Base-by-base conservation (phyloP, 2,797 vertebrate species). In the Megalops cyprinoides region DNA sequence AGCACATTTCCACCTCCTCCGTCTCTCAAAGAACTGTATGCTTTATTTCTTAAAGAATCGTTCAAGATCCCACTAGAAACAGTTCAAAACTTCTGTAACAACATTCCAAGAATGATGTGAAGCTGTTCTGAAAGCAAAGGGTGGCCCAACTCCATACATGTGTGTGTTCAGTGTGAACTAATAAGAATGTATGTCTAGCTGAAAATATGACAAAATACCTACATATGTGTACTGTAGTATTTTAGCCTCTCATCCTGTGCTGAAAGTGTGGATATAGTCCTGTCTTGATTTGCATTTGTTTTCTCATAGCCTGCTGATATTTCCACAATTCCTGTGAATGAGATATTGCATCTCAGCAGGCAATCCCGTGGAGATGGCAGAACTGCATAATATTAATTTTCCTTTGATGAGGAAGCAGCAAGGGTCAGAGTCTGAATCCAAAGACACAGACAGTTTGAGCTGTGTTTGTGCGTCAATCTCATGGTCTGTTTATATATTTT, bases 261-360 rank as follows among this genome's bases (percentile, higher is more conserved):
- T 12, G 31, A 8, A 67, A 67, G 31, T 78, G 67, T 6, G 77
- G 49, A 28, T 34, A 3, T 20, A 15, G 7, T 14, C 34, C 34
- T 39, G 37, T 44, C 37, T 71, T 65, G 48, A 65, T 46, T 58
- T 39, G n/a, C 76, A 67, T 73, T 6, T 51, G 84, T 80, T 87
- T 82, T 81, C 82, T 83, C 82, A 87, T 85, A 84, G 87, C 85
- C 84, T 85, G 84, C 85, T 84, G 84, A 60, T 87, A 77, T 85
- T 84, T 82, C 85, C 83, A 85, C 44, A 46, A 73, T 82, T 85
- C 82, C 80, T 53, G 49, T 76, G 81, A 84, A 84, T 82, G 82
- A 88, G 85, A 85, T 88, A 84, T 82, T 85, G 80, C 79, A 67
- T 79, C 87, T 78, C 88, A 85, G 84, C 87, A 77, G 83, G 83